A percentile compares a stretch with the other conserved stretches of the same genome.
phyloP scores from a whole-genome alignment of 1,140 invertebrate genomes.

The Chionoecetes opilio region DNA sequence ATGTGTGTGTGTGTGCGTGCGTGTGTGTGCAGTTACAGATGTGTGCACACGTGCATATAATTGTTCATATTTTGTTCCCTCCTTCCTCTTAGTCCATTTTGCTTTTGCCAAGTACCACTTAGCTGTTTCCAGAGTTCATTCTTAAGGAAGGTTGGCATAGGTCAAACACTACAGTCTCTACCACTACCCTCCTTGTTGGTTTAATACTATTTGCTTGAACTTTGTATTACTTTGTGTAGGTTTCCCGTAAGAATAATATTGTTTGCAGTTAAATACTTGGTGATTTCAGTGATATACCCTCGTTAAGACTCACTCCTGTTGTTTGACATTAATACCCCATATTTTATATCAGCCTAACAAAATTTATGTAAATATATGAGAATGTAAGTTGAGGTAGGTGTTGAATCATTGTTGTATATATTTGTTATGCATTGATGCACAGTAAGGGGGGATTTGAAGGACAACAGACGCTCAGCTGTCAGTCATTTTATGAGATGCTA shows the following conservation, averaged over 20 bases:
- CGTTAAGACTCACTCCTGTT: conserved; percentile 52
- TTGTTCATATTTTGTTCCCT: not conserved
- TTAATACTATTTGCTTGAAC: no score
- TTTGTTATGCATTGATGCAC: conserved; percentile 63
- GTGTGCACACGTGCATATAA: not conserved
- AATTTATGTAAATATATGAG: conserved; percentile 66
- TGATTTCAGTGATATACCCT: not conserved
- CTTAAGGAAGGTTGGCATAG: not conserved
- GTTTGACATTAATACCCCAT: conserved; percentile 40
- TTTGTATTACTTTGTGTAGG: not conserved
- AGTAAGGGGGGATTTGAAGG: conserved; percentile 19
- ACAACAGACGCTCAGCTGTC: conserved; percentile 57
- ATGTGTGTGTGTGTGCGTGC: not conserved
- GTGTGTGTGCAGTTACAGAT: not conserved
- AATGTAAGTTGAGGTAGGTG: conserved; percentile 69
- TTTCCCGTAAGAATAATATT: conserved; percentile 17
- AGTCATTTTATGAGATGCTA: no score
- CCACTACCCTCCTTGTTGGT: not conserved
- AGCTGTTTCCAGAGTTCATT: not conserved
- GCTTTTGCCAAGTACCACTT: not conserved
- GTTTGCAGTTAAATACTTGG: not conserved
- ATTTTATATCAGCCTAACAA: conserved; percentile 60
- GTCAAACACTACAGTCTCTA: not conserved
- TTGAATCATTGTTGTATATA: conserved; percentile 78
- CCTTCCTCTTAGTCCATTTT: not conserved